phyloP scores from a whole-genome alignment of 2,113 vertebrate genomes.

The Scortum barcoo region DNA sequence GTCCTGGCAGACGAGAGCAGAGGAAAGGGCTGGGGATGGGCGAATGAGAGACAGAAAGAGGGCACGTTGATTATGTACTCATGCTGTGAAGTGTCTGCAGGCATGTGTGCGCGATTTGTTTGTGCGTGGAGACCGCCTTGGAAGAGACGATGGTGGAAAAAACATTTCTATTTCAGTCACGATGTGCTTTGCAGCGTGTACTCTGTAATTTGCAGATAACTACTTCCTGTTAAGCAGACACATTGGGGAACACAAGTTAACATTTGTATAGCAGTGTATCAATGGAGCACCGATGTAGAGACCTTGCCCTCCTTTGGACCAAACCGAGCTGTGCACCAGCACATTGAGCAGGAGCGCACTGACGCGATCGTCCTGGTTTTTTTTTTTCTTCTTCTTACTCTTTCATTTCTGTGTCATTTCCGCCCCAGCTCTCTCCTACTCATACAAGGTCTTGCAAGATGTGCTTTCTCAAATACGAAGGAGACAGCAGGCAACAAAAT shows the following conservation, averaged over 20 bases:
- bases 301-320: conserved; percentile 15
- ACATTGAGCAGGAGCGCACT: neutral
- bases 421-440: neutral
- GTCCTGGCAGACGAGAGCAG: conserved; percentile 61
- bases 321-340: neutral
- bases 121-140: neutral
- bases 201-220: conserved; percentile 32
- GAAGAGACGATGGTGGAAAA: neutral
- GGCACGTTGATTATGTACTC: conserved; percentile 64
- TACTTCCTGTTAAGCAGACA: conserved; percentile 11
- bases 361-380: neutral
- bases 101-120: neutral
- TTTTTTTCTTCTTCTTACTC: no score
- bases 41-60: conserved; percentile 53
- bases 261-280: conserved; percentile 6
- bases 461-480: neutral
- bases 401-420: conserved; percentile 19
- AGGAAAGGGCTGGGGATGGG: conserved; percentile 42
- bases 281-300: neutral
- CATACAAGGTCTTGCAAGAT: neutral
- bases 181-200: neutral
- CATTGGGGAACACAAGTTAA: neutral
- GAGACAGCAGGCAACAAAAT: conserved; percentile 13
- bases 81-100: conserved; percentile 52
- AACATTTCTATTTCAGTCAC: conserved; percentile 18